These are phyloP conservation scores for Thereva nobilitata DNA, from an alignment of 2,888 invertebrate genomes.

Conservation along the genomic window DNA sequence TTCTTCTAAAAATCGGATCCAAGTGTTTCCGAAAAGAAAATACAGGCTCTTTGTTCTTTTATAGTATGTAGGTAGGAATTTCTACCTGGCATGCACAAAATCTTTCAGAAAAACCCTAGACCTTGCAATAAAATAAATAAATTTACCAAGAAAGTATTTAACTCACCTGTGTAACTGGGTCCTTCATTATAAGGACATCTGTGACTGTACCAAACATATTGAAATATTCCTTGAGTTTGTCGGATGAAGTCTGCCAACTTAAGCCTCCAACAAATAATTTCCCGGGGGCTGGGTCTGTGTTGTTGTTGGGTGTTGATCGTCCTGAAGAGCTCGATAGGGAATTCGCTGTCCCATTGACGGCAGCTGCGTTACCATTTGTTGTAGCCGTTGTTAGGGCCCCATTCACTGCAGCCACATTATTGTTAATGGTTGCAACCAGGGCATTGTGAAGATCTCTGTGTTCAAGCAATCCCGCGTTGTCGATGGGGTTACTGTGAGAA, in stretches of 20 bases:
- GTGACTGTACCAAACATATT: conserved; percentile 90
- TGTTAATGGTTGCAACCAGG: conserved; percentile 61
- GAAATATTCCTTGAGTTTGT: conserved; percentile 90
- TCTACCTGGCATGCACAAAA: background rate
- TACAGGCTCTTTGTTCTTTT: too few relatives aligned
- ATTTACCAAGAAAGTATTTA: background rate
- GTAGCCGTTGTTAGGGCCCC: conserved; percentile 54
- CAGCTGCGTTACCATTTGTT: conserved; percentile 47
- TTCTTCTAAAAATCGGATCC: too few relatives aligned
- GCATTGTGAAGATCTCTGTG: conserved; percentile 57
- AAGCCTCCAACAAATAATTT: conserved; percentile 90
- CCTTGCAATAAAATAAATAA: background rate
- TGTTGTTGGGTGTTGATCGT: conserved; percentile 71
- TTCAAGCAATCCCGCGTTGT: conserved; percentile 56
- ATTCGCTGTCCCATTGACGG: conserved; percentile 53
- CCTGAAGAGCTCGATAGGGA: conserved; percentile 71
- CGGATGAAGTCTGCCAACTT: conserved; percentile 91
- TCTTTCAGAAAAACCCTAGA: background rate
- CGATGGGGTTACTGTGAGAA: conserved; percentile 63
- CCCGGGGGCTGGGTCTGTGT: conserved; percentile 75
- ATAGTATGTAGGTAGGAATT: too few relatives aligned
- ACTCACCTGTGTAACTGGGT: conserved; percentile 87
- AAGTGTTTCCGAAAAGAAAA: background rate
- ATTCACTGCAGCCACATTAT: conserved; percentile 50
- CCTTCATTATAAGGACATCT: conserved; percentile 92